Evolutionary conservation across 2,797 vertebrate genomes (phyloP), one percentile per base, ranked within the genome.

Genomic region (Enteromius treurensis): DNA sequence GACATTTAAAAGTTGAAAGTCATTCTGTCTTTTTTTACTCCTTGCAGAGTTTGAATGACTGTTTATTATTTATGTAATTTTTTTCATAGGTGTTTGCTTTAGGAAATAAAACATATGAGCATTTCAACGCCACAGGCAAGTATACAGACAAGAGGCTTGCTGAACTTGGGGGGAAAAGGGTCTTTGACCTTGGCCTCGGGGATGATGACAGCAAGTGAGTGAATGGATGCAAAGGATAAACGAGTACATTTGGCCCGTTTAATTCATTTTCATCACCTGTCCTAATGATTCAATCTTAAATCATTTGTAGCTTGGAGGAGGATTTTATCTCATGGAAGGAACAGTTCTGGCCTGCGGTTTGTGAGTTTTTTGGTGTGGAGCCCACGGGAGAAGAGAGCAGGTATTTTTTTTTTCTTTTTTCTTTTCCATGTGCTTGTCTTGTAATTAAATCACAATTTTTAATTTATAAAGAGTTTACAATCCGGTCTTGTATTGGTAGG

Each of bases 251-350:
- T 53, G 19, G 23, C 47, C 15, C 9, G 21, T 34, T 79, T 51
- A 65, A 78, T 6, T 49, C 1, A 37, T 37, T 34, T 65, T 67
- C 13, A 23, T 37, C 23, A 7, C 7, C 21, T 53, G 29, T 34
- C 32, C 37, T 83, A 15, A 70, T 58, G 5, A 60, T 68, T 29
- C 64, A 13, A 40, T 64, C 23, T 49, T 34, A 9, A 14, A 26
- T 75, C 62, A 5, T 62, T 64, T 47, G 3, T 37, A 97, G 96
- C 89, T 79, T 97, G 90, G 96, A 97, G 81, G 96, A 96, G 87
- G 96, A 96, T 47, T 97, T 97, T 85, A 94, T 96, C 90, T 96
- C 95, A 0, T 97, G 96, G 96, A 92, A 95, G n/a, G 96, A 96
- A 86, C 95, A 95, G 90, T 96, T 97, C 89, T 97, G 96, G 96